phyloP scores from a whole-genome alignment of 2,113 vertebrate genomes.

The Gorilla gorilla region DNA sequence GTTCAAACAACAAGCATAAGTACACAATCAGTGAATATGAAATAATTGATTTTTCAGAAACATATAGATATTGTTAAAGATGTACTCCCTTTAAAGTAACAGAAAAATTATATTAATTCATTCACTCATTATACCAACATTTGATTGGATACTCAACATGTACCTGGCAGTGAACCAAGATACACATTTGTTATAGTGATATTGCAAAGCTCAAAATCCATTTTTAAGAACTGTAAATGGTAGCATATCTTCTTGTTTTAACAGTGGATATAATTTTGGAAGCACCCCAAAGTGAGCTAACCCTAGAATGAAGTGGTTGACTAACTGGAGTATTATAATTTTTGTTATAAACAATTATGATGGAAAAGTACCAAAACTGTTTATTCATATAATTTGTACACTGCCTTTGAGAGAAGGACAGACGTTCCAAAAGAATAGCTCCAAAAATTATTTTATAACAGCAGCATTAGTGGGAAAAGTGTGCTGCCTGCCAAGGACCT shows the following conservation, averaged over 20 bases:
- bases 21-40: not conserved
- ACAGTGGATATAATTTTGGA: not conserved
- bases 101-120: not conserved
- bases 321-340: not conserved
- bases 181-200: not conserved
- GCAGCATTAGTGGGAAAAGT: not conserved
- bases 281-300: not conserved
- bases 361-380: not conserved
- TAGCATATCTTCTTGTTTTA: not conserved
- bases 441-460: conserved; percentile 5
- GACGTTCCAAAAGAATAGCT: not conserved
- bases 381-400: not conserved
- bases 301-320: not conserved
- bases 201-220: not conserved
- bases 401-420: not conserved
- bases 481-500: not conserved
- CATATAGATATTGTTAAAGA: not conserved
- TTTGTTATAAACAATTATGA: not conserved
- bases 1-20: not conserved
- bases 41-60: not conserved
- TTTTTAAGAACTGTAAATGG: not conserved
- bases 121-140: not conserved
- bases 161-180: not conserved
- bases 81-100: not conserved
- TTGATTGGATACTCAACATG: not conserved